These are phyloP conservation scores for Tapera naevia DNA, from an alignment of 2,797 vertebrate genomes.

Conservation along the genomic window DNA sequence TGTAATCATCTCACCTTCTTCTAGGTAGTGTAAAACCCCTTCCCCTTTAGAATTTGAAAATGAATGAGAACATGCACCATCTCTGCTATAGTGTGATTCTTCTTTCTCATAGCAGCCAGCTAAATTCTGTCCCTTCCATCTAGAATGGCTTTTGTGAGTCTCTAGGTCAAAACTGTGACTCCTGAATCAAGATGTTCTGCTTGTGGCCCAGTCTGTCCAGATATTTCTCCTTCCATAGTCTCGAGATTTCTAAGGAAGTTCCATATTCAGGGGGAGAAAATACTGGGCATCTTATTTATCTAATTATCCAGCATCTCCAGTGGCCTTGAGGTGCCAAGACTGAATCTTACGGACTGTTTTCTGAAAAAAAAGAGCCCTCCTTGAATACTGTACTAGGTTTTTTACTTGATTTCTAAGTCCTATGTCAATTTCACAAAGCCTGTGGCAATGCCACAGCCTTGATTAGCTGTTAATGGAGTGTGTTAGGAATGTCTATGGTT, in stretches of 20 bases:
- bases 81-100: background rate
- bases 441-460: background rate
- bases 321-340: background rate
- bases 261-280: background rate
- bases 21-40: background rate
- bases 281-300: background rate
- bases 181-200: fast-evolving
- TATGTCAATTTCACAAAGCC: background rate
- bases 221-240: background rate
- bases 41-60: background rate
- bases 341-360: background rate
- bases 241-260: background rate
- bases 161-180: background rate
- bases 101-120: background rate
- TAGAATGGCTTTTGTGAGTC: background rate
- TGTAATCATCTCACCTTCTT: background rate
- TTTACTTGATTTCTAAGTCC: background rate
- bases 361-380: background rate
- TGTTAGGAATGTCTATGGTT: background rate
- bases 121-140: background rate
- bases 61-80: background rate
- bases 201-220: background rate
- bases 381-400: background rate
- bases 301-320: background rate
- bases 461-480: background rate